Evolutionary conservation across 23 tunicate genomes (phyloP), one percentile per base, ranked within the genome.

Genomic region (Styela clava): DNA sequence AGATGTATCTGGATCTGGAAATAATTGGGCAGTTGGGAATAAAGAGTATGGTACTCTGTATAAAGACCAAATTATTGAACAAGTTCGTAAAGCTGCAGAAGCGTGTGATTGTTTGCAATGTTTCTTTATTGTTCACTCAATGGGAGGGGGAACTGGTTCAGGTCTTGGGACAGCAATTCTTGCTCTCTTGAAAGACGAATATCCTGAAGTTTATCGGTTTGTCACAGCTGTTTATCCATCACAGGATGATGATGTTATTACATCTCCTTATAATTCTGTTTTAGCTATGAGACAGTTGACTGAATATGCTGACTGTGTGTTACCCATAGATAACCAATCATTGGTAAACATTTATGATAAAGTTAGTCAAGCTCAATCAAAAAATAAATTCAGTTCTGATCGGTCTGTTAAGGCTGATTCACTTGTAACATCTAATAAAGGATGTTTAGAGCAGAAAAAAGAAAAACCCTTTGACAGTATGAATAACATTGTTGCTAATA

Each of bases 61-160:
- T 56, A 72, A 85, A 30, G 94, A 91, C 21, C 69, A 81, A 72
- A 96, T 91, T 33, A 24, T 82, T 22, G 99, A 89, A 30, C 88
- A 85, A 61, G 83, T 76, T 29, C 86, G 99, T 26, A 85, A 85
- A 76, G 92, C 99, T 56, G 99, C 94, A 28, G 99, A 96, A 61
- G 35, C 74, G 32, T 96, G 99, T 85, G 99, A 96, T 34, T 91
- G 97, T 51, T 79, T 96, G 74, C 96, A 93, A 69, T 84, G 97
- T 52, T 96, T 93, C 78, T 96, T 96, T 77, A 78, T 96, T 70
- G 72, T 96, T n/a, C 99, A 96, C 79, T 88, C 95, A 7, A 96
- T 92, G 97, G 99, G 99, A 5, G 99, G 99, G 26, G 99, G 99
- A 0, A 96, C 99, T 12, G 99, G 99, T 1, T 96, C 99, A 1